Conservation (phyloP, 2,113 vertebrate genomes). For the Passerina amoena region DNA sequence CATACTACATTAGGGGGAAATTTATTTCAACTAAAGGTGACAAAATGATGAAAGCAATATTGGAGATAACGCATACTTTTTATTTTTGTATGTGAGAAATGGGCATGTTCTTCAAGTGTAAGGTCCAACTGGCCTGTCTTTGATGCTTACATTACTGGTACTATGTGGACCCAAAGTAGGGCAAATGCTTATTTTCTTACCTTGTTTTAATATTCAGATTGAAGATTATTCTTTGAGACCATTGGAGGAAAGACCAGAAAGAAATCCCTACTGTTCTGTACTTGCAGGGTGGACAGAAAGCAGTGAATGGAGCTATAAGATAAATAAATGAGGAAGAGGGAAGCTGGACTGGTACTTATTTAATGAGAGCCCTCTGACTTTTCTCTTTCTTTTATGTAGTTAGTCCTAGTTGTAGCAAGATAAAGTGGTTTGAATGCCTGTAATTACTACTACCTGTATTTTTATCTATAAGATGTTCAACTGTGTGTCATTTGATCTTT, state of each 20-base stretch:
- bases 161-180: background rate
- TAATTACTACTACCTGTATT: background rate
- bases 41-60: background rate
- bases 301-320: background rate
- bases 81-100: background rate
- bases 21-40: background rate
- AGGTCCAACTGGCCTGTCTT: background rate
- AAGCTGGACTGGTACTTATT: background rate
- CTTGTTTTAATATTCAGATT: background rate
- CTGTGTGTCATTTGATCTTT: background rate
- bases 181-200: background rate
- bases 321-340: background rate
- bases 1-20: fast-evolving
- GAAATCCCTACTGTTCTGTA: background rate
- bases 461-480: background rate
- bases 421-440: background rate
- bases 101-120: background rate
- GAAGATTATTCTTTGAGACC: background rate
- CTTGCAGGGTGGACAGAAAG: background rate
- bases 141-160: background rate
- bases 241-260: background rate
- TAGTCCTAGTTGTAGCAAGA: background rate
- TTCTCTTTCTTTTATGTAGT: background rate
- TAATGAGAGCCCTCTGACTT: background rate
- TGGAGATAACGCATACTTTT: fast-evolving